These are phyloP conservation scores for Pelecanoides urinatrix DNA, from an alignment of 2,113 vertebrate genomes.

Conservation along the genomic window DNA sequence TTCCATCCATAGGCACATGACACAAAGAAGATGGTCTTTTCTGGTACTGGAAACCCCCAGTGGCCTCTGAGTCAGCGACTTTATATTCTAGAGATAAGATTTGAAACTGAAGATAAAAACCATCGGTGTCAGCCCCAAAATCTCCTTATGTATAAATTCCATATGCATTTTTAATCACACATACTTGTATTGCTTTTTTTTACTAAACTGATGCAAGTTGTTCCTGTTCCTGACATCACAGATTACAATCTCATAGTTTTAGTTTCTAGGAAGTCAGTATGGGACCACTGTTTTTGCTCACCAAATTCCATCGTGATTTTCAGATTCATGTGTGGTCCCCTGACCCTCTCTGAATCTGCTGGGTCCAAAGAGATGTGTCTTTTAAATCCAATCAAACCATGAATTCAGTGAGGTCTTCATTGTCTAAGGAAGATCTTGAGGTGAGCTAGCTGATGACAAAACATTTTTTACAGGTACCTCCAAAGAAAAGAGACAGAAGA, in stretches of 20 bases:
- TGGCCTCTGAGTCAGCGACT: not conserved
- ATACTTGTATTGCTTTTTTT: not conserved
- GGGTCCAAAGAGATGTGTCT: not conserved
- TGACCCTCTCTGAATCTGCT: not conserved
- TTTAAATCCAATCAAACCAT: not conserved
- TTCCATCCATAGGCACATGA: not conserved
- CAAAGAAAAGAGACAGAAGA: not conserved
- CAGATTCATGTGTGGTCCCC: not conserved
- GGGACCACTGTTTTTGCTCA: not conserved
- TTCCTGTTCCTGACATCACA: not conserved
- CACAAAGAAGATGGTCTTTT: not conserved
- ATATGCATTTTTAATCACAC: not conserved
- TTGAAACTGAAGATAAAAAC: not conserved
- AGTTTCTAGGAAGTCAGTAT: not conserved
- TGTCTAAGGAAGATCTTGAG: not conserved
- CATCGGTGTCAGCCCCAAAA: not conserved
- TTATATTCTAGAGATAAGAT: not conserved
- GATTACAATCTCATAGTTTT: not conserved
- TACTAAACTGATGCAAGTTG: not conserved
- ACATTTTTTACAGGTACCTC: not conserved
- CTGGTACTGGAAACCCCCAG: not conserved
- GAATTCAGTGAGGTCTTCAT: not conserved
- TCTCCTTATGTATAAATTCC: not conserved
- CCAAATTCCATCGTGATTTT: not conserved
- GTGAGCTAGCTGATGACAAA: not conserved